These are phyloP conservation scores for Drosophila sp. DNA, from an alignment of 1,140 invertebrate genomes.

Conservation along the genomic window DNA sequence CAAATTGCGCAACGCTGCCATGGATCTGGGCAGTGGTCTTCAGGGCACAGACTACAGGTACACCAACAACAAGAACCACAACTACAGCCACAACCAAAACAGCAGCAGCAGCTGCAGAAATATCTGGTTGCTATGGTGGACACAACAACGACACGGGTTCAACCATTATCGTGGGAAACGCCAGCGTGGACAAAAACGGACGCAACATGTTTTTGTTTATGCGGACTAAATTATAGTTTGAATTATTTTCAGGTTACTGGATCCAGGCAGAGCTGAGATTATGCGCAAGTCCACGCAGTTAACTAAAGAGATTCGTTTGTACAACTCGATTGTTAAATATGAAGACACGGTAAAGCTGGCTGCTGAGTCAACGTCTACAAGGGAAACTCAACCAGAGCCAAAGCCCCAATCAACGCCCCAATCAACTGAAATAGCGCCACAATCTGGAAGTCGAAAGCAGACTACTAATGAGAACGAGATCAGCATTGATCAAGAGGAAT, in stretches of 20 bases:
- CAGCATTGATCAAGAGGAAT: not conserved
- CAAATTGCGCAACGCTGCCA: conserved; percentile 67
- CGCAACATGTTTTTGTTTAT: not conserved
- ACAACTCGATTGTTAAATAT: conserved; percentile 64
- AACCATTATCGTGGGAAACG: conserved; percentile 22
- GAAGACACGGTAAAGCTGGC: conserved; percentile 46
- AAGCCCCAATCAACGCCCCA: not conserved
- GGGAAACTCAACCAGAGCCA: not conserved
- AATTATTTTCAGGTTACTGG: conserved; percentile 64
- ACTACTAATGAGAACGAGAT: not conserved
- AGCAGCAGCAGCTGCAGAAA: conserved; percentile 35
- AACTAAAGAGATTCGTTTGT: conserved; percentile 63
- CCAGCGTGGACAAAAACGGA: conserved; percentile 26
- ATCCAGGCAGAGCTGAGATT: conserved; percentile 55
- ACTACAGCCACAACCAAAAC: conserved; percentile 50
- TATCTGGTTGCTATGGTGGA: conserved; percentile 7
- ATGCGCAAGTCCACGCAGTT: conserved; percentile 45
- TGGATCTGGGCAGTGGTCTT: conserved; percentile 70
- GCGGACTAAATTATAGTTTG: conserved; percentile 23
- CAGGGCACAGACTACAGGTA: conserved; percentile 79
- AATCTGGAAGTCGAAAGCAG: not conserved
- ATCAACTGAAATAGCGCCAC: not conserved
- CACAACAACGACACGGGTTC: conserved; percentile 16
- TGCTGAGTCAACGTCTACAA: not conserved
- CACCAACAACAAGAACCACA: conserved; percentile 54